Evolutionary conservation across 2,113 vertebrate genomes (phyloP).

Genomic region (Ranitomeya imitator): DNA sequence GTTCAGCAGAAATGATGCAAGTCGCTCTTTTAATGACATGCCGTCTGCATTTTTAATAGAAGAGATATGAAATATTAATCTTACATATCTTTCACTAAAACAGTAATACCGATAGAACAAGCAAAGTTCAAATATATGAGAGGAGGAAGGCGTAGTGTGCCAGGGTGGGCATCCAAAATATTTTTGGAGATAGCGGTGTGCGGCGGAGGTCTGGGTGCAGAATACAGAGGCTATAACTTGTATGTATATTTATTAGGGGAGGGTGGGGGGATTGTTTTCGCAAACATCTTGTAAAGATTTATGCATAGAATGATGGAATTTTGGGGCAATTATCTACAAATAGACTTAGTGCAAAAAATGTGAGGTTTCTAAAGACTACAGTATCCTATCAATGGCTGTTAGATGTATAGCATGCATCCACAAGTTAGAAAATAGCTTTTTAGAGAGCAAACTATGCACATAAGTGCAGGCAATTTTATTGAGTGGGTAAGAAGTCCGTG

Average conservation of each 20-base stretch:
- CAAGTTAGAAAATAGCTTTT: neutral
- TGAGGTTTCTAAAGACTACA: no score
- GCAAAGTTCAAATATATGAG: neutral
- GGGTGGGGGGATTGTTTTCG: neutral
- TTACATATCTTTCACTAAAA: slow-evolving; percentile 8
- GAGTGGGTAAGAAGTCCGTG: neutral
- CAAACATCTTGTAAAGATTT: neutral
- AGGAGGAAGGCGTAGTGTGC: neutral
- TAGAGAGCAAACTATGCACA: neutral
- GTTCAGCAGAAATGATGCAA: neutral
- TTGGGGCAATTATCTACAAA: no score
- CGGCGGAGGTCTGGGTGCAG: neutral
- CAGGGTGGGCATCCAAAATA: neutral
- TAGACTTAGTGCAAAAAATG: no score
- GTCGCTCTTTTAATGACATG: slow-evolving; percentile 18
- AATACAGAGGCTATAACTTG: neutral
- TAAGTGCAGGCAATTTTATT: neutral
- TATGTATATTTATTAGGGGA: neutral
- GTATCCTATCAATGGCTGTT: neutral
- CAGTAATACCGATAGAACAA: slow-evolving; percentile 20
- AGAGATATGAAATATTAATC: slow-evolving; percentile 42
- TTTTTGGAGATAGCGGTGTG: neutral
- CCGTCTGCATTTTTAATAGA: slow-evolving; percentile 28
- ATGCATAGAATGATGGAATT: neutral
- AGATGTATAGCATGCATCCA: neutral